These are phyloP conservation scores for Clupea harengus DNA, from an alignment of 2,113 vertebrate genomes.

Conservation along the genomic window DNA sequence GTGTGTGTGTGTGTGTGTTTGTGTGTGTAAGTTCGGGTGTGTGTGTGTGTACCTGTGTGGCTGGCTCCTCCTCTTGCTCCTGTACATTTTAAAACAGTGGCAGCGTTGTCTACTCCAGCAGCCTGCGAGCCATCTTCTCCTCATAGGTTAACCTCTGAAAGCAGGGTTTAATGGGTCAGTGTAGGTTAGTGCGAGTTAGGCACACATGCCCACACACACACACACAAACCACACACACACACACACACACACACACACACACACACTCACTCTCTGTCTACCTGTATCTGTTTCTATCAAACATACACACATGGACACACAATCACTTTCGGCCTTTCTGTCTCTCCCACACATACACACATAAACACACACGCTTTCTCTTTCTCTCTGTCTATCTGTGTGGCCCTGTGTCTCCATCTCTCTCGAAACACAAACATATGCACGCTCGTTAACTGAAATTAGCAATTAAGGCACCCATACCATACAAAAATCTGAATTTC, in stretches of 20 bases:
- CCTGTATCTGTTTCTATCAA: slow-evolving; percentile 21
- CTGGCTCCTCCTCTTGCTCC: slow-evolving; percentile 84
- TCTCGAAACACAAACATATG: too few species aligned
- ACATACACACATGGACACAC: neutral
- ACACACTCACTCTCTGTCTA: slow-evolving; percentile 21
- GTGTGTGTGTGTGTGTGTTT: neutral
- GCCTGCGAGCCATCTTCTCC: slow-evolving; percentile 96
- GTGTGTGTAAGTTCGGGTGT: neutral
- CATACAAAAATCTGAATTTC: neutral
- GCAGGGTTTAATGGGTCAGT: slow-evolving; percentile 69
- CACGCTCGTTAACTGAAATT: neutral
- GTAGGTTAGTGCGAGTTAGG: slow-evolving; percentile 65
- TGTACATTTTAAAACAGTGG: slow-evolving; percentile 88
- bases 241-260: slow-evolving; percentile 13
- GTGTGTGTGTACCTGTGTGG: slow-evolving; percentile 70
- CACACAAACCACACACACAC: slow-evolving; percentile 41
- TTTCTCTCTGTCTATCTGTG: too few species aligned
- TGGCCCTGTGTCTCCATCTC: too few species aligned
- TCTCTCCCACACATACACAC: neutral
- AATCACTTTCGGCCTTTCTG: neutral
- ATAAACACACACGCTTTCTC: neutral
- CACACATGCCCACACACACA: slow-evolving; percentile 21
- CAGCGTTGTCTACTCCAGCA: slow-evolving; percentile 91
- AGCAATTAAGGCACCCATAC: neutral
- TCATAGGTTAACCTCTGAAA: slow-evolving; percentile 95